Conservation (phyloP, 1,140 invertebrate genomes). For the Helicoverpa armigera region DNA sequence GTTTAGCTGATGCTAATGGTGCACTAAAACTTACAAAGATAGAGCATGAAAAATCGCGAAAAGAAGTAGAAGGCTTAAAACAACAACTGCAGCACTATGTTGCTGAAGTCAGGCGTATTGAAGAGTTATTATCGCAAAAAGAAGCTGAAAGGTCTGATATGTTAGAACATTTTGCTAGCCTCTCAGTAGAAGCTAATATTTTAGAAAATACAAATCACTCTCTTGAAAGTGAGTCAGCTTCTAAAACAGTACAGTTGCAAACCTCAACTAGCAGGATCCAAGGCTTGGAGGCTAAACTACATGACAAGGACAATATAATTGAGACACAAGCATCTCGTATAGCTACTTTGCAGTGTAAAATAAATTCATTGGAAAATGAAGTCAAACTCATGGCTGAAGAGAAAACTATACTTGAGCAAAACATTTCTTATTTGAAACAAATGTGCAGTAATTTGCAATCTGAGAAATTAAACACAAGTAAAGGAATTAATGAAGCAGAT, state of each 20-base stretch:
- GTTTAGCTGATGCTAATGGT: slow-evolving; percentile 85
- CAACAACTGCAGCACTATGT: slow-evolving; percentile 91
- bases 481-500: slow-evolving; percentile 69
- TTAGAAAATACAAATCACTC: slow-evolving; percentile 91
- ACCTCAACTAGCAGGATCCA: slow-evolving; percentile 78
- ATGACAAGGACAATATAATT: slow-evolving; percentile 80
- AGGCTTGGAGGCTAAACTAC: slow-evolving; percentile 75
- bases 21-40: slow-evolving; percentile 81
- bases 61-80: slow-evolving; percentile 90
- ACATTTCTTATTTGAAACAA: slow-evolving; percentile 82
- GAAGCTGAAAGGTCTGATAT: slow-evolving; percentile 91
- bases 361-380: slow-evolving; percentile 81
- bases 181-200: slow-evolving; percentile 90
- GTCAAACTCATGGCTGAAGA: slow-evolving; percentile 79
- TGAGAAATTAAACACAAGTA: slow-evolving; percentile 67
- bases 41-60: slow-evolving; percentile 88
- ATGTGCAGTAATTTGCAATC: slow-evolving; percentile 80
- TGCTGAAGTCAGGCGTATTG: slow-evolving; percentile 89
- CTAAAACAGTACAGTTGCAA: slow-evolving; percentile 86
- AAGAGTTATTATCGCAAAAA: slow-evolving; percentile 90
- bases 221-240: slow-evolving; percentile 90
- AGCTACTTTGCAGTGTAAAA: slow-evolving; percentile 77
- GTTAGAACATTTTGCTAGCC: slow-evolving; percentile 90
- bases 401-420: slow-evolving; percentile 80
- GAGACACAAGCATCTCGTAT: slow-evolving; percentile 80